Percentiles rank a stretch among this genome's conserved stretches.
These are phyloP conservation scores for Eriosoma lanigerum DNA, from an alignment of 1,140 invertebrate species.

Conservation along the genomic window DNA sequence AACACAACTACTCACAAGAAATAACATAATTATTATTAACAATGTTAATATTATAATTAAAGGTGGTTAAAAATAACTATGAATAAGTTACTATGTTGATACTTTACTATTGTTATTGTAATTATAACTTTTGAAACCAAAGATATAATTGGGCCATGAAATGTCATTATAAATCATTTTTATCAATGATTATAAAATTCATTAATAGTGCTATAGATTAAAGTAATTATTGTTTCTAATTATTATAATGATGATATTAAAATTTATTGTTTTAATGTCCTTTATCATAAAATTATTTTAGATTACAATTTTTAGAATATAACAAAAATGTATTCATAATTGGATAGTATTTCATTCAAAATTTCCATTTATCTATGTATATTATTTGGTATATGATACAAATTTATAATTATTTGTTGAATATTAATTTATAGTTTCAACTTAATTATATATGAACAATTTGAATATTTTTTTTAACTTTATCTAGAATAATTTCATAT, in stretches of 20 bases:
- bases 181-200: not conserved
- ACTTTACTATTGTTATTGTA: not conserved
- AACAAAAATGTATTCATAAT: not conserved
- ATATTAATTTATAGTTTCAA: no score
- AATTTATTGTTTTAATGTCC: not conserved
- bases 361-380: not conserved
- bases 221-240: not conserved
- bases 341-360: slow-evolving; percentile 17
- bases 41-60: not conserved
- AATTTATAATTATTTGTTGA: slow-evolving; percentile 18
- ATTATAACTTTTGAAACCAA: not conserved
- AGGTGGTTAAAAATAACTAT: not conserved
- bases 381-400: not conserved
- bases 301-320: slow-evolving; percentile 13
- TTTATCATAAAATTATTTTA: slow-evolving; percentile 31
- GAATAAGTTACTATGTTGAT: not conserved
- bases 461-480: no score
- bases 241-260: not conserved
- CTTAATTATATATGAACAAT: not conserved
- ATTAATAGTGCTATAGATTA: not conserved
- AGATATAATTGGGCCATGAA: not conserved
- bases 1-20: not conserved
- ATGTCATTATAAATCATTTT: not conserved
- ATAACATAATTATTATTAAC: not conserved
- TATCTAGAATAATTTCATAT: no score